Base-by-base conservation (phyloP, 30 jellyfish, hydroid and myxozoan genomes). In the Hydractinia symbiolongicarpus region DNA sequence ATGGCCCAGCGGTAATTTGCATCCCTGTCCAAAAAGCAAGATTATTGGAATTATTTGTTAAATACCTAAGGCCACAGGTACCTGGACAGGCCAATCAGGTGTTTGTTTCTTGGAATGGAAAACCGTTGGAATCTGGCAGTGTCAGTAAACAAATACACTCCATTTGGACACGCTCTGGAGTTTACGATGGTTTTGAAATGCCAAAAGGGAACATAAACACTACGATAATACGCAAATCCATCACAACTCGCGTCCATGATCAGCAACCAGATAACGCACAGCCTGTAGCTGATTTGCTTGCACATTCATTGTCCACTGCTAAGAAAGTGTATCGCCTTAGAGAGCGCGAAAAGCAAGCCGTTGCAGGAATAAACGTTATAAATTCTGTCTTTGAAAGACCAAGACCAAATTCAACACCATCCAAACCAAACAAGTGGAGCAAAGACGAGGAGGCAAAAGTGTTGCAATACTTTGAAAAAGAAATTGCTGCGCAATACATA, bases 1-100 rank as follows among this genome's bases (percentile, higher is more conserved):
- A 64, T 64, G 74, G 74, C 19, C 74, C 74, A 0, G 74, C 74
- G 5, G 40, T 64, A 4, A 51, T 64, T 64, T 64, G 74, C 74
- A 4, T 64, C 52, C 19, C 74, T 1, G 4, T n/a, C 52, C 4
- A 44, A 4, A 44, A 0, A 4, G 19, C 4, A 4, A 4, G 40
- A n/a, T n/a, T 4, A 4, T 6, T 64, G 4, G 74, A 4, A 4
- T 1, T 6, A 64, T 1, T 1, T 51, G 6, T 64, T 2, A 2
- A 6, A 1, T 1, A 64, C 0, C 16, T 62, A 40, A 40, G 73
- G 16, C 73, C 73, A 7, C 30, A 62, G 50, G 16, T 62, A 40
- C 50, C 16, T 40, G 30, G 9, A 6, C 16, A 62, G 50, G 4
- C 6, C 40, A 6, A 4, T 1, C 4, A 64, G 4, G 6, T 4